These are phyloP conservation scores for Chanos chanos DNA, from an alignment of 2,797 vertebrate species.

Conservation along the genomic window DNA sequence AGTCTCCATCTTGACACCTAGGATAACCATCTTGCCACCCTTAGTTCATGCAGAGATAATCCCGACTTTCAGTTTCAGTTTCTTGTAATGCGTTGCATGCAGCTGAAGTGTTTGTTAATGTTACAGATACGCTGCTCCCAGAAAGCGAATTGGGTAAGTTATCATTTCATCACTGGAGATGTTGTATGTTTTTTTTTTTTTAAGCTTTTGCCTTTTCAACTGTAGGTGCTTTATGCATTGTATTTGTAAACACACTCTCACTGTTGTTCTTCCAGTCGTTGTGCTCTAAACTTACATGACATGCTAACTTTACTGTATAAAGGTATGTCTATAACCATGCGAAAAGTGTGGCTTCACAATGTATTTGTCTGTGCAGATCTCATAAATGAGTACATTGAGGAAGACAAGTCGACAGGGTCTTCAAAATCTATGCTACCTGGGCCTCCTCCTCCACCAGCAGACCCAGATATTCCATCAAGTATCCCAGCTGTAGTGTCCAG, in stretches of 20 bases:
- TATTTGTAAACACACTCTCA: too few relatives aligned
- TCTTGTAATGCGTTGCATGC: background rate
- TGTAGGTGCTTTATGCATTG: too few relatives aligned
- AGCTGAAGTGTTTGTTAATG: slow-evolving; percentile 1
- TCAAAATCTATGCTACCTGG: slow-evolving; percentile 32
- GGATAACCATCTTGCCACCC: too few relatives aligned
- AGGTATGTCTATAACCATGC: background rate
- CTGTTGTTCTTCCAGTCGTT: too few relatives aligned
- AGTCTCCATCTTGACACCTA: too few relatives aligned
- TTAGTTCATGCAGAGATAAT: background rate
- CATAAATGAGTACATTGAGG: slow-evolving; percentile 60
- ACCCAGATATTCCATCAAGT: slow-evolving; percentile 16
- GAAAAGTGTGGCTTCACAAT: background rate
- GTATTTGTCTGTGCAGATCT: slow-evolving; percentile 52
- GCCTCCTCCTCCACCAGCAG: slow-evolving; percentile 54
- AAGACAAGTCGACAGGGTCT: slow-evolving; percentile 19
- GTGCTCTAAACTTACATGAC: too few relatives aligned
- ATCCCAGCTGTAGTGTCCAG: background rate
- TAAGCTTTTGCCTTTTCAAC: too few relatives aligned
- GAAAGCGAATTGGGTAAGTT: too few relatives aligned
- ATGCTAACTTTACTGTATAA: background rate
- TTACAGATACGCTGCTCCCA: too few relatives aligned
- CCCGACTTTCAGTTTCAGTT: slow-evolving; percentile 32
- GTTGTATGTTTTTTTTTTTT: too few relatives aligned
- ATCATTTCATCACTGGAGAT: too few relatives aligned